Base-by-base conservation (phyloP, 2,888 invertebrate species). In the Drosophila mayaguana region DNA sequence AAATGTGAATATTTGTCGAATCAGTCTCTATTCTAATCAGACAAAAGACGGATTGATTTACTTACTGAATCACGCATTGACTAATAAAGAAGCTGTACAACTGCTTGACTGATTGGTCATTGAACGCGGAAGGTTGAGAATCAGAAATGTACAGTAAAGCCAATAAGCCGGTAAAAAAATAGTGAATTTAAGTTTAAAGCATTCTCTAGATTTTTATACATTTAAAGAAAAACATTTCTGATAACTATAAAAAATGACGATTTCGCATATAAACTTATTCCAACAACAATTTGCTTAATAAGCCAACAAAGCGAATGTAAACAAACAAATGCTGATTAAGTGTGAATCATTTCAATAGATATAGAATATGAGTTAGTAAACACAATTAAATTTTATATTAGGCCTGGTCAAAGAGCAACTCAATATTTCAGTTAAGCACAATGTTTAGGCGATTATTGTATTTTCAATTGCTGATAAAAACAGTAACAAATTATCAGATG, bases 401-500 rank as follows among this genome's bases (percentile, higher is more conserved):
- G 20, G 42, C 28, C 48, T 16, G 71, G 59, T 63, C 84, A 81
- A 84, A 81, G 83, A 83, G 46, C 82, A 79, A 51, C 66, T 63
- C 45, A 61, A 51, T 11, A 25, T 45, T 20, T 12, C 14, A 22
- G 8, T 53, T 53, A 36, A 48, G 55, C 48, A 55, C 60, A 75
- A 64, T 62, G 45, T 63, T 72, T 60, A 36, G 59, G 46, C 43
- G 57, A 66, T 62, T 73, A 59, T 63, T 75, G 62, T 53, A 50
- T 68, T 63, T 65, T 40, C 40, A 64, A 78, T 71, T 32, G 2
- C 42, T 54, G 61, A 63, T 67, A 67, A 64, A 62, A 12, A 67
- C 59, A 48, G 36, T 53, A 60, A 38, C 45, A 50, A 42, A 43
- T 59, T 40, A 54, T 51, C 50, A 60, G 38, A 46, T 43, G 61